Conservation (phyloP, 2,797 vertebrate genomes). For the Scyliorhinus canicula region DNA sequence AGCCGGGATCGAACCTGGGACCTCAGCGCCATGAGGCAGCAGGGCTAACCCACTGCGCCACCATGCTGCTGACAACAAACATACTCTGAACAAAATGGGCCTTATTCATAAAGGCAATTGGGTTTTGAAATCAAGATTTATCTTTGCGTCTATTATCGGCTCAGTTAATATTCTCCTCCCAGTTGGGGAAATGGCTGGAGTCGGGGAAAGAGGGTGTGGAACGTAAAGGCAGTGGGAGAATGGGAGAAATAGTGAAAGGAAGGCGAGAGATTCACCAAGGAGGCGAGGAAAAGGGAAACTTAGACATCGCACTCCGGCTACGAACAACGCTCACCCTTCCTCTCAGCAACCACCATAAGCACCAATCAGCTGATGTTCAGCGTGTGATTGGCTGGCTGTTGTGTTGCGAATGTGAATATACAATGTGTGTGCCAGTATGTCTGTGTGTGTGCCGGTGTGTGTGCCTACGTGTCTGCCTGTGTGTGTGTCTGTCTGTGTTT, state of each 20-base stretch:
- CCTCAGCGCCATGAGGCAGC: too few relatives aligned
- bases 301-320: too few relatives aligned
- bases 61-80: too few relatives aligned
- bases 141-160: background rate
- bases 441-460: background rate
- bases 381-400: background rate
- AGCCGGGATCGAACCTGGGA: too few relatives aligned
- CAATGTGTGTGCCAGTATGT: too few relatives aligned
- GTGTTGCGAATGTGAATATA: background rate
- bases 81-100: background rate
- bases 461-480: background rate
- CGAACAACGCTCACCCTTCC: background rate
- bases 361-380: background rate
- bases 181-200: background rate
- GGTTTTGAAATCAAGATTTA: background rate
- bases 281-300: background rate
- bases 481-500: background rate
- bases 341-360: background rate
- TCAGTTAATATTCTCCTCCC: background rate
- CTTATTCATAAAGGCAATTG: background rate
- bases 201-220: background rate
- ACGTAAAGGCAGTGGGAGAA: background rate
- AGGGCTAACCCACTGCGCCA: too few relatives aligned
- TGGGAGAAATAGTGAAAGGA: background rate
- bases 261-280: background rate